A percentile compares a stretch with the other conserved stretches of the same genome.
phyloP scores from a whole-genome alignment of 2,888 invertebrate genomes.

The Herminia tarsipennalis region DNA sequence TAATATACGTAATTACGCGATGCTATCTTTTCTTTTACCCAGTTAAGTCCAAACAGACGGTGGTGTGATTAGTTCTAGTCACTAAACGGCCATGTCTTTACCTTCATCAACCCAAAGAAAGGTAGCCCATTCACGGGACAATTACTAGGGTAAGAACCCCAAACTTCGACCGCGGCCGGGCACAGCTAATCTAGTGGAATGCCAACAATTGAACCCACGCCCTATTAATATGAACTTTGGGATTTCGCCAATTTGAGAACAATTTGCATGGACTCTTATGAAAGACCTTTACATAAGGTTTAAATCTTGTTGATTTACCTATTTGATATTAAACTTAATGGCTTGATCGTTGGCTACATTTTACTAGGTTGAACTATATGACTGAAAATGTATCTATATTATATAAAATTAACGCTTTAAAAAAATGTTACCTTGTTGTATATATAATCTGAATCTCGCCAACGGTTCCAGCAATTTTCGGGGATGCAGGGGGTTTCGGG shows the following conservation, averaged over 20 bases:
- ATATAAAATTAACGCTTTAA: too few species aligned
- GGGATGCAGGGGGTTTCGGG: too few species aligned
- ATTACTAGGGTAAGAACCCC: conserved; percentile 28
- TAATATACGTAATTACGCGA: too few species aligned
- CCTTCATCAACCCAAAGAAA: conserved; percentile 15
- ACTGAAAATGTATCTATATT: too few species aligned
- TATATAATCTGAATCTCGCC: too few species aligned
- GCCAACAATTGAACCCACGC: conserved; percentile 35
- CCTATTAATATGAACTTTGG: conserved; percentile 43
- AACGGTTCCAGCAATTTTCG: too few species aligned
- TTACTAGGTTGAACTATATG: too few species aligned
- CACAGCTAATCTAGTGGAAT: conserved; percentile 42
- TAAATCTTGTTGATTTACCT: too few species aligned
- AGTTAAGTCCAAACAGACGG: background rate
- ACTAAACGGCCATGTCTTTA: conserved; percentile 5
- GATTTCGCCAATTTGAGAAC: conserved; percentile 25
- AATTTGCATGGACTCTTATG: conserved; percentile 22
- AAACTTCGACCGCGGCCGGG: conserved; percentile 34
- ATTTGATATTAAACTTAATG: too few species aligned
- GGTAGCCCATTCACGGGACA: conserved; percentile 19
- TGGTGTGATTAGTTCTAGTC: conserved; percentile 1
- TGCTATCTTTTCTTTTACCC: background rate
- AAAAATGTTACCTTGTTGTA: too few species aligned
- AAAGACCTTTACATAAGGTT: too few species aligned
- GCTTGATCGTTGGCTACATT: too few species aligned